These are phyloP conservation scores for Chalcosyrphus nemorum DNA, from an alignment of 2,888 invertebrate species.

Conservation along the genomic window DNA sequence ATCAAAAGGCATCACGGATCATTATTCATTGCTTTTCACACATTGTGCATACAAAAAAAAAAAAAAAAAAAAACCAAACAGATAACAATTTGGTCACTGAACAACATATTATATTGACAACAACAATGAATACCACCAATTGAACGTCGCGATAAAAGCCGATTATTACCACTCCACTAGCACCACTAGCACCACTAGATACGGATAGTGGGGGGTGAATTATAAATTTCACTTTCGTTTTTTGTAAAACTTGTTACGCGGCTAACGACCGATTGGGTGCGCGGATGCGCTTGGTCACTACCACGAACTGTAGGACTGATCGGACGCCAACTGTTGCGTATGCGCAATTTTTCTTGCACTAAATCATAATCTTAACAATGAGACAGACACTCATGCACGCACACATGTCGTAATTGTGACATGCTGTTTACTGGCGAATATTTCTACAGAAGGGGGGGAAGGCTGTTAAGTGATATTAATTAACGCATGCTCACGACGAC, in stretches of 20 bases:
- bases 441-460: not conserved
- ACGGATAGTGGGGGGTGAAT: constrained; percentile 8
- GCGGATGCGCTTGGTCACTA: not conserved
- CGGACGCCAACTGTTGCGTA: constrained; percentile 58
- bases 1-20: not conserved
- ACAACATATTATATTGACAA: not conserved
- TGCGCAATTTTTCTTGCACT: constrained; percentile 45
- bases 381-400: constrained; percentile 1
- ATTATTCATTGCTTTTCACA: not conserved
- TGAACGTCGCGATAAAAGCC: constrained; percentile 45
- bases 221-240: constrained; percentile 68
- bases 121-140: constrained; percentile 5
- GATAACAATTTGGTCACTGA: not conserved
- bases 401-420: not conserved
- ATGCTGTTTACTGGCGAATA: constrained; percentile 8
- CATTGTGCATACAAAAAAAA: constrained; percentile 7
- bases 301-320: not conserved
- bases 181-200: constrained; percentile 18
- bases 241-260: constrained; percentile 57
- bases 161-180: constrained; percentile 35
- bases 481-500: constrained; percentile 19
- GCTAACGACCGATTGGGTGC: constrained; percentile 62
- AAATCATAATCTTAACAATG: constrained; percentile 22
- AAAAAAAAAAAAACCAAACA: constrained; percentile 10
- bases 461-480: constrained; percentile 42